Evolutionary conservation across 2,113 vertebrate genomes (phyloP), one percentile per base, ranked within the genome.

Genomic region (Platycercus adscitus): DNA sequence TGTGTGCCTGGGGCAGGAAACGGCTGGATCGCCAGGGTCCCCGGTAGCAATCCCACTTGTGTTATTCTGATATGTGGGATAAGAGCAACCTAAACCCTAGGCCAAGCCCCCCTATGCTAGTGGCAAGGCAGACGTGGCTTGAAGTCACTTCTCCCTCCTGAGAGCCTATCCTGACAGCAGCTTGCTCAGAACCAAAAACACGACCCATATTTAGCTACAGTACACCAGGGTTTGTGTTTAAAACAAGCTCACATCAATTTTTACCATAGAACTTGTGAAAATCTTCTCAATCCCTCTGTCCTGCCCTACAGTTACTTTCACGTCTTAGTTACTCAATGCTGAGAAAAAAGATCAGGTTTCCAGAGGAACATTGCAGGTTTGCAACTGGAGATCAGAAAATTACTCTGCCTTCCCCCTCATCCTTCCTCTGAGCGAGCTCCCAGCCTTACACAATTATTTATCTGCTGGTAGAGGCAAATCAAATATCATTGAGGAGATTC

Each of bases 391-490:
- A 73, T 33, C 8, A 35, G 46, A 60, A 90, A 78, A 88, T 82
- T 7, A 14, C 39, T 55, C 63, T 83, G 66, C 68, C 20, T 91
- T 63, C 18, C n/a, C 47, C 11, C 37, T 89, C 75, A 16, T 70
- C 60, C 71, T 81, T 46, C 43, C 82, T 81, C 82, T 55, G 79
- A 91, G 89, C 85, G 35, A 55, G 60, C 76, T 83, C 46, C 79
- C 12, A 64, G 88, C 64, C 56, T 90, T 37, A 16, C 18, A 46
- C 55, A 75, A 58, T 91, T 75, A 91, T 91, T 95, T 81, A 37
- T 58, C 60, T 46, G 43, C 85, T 90, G 80, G n/a, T 73, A 78
- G 68, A 71, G 72, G 72, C 72, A 90, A 96, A 94, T 86, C 92
- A 94, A 91, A 78, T 26, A 33, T 15, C 76, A 43, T 81, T 70